Evolutionary conservation across 2,888 invertebrate genomes (phyloP), one percentile per base, ranked within the genome.

Genomic region (Ferdinandea cuprea): DNA sequence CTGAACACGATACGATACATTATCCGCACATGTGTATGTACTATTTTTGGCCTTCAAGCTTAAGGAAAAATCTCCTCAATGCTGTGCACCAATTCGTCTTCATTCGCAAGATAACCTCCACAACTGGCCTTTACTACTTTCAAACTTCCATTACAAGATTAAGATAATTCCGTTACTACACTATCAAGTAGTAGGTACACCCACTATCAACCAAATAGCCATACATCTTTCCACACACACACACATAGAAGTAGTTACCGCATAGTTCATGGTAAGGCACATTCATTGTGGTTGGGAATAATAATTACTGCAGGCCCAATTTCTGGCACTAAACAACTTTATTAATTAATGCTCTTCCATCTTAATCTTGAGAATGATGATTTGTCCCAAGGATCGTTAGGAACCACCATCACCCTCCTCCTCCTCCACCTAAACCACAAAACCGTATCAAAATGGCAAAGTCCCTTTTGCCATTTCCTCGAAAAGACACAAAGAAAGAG

Each of bases 321-420:
- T 59, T 52, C 68, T 52, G 46, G 46, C 76, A 77, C 32, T 61
- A 77, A 77, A 56, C 69, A 71, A 71, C 77, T 81, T 76, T 77
- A 58, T 77, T 72, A 83, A 83, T 83, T 72, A 76, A 76, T 69
- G 52, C 69, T 37, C 30, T 52, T 81, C 71, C 81, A 59, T 76
- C 76, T 76, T 65, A 71, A 76, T 81, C 76, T 76, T 40, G 21
- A 40, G 37, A 76, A 65, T 59, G 44, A 71, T 71, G 79, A 68
- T 76, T 80, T 80, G 80, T 80, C 69, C 54, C 32, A 28, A 11
- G 25, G 46, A 54, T 52, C 19, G 21, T 32, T 46, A 32, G n/a
- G 6, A 9, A 30, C 9, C 15, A 15, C 3, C 8, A 40, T 21
- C 40, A 30, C 9, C 15, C 9, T 7, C 8, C 48, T 21, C 40